phyloP scores from a whole-genome alignment of 2,797 vertebrate genomes.

The Argentina silus region DNA sequence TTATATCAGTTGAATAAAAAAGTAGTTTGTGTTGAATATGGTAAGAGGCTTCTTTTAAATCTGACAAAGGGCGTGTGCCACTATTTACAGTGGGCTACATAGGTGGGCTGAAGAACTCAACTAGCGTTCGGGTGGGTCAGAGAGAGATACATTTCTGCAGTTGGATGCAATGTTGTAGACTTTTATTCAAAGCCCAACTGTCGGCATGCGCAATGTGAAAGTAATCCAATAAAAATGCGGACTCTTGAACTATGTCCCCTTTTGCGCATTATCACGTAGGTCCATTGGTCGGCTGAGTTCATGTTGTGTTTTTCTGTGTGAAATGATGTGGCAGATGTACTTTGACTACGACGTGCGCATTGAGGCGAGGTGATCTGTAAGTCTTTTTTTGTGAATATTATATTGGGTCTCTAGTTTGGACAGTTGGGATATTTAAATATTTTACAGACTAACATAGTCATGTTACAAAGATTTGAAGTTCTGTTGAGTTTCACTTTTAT shows the following conservation, averaged over 20 bases:
- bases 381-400: conserved; percentile 18
- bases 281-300: conserved; percentile 53
- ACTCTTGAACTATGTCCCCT: conserved; percentile 60
- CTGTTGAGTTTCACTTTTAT: too few species aligned
- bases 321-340: conserved; percentile 75
- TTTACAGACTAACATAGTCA: too few species aligned
- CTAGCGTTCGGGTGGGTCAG: too few species aligned
- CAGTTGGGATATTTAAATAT: too few species aligned
- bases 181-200: neutral
- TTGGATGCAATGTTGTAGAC: neutral
- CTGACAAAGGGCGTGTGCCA: too few species aligned
- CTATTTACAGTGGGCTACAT: too few species aligned
- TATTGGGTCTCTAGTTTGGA: neutral
- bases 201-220: neutral
- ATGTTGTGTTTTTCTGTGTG: conserved; percentile 37
- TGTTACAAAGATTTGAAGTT: too few species aligned
- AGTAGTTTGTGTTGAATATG: too few species aligned
- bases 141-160: conserved; percentile 29
- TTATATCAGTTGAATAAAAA: too few species aligned
- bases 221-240: neutral
- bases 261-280: conserved; percentile 50
- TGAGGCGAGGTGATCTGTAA: conserved; percentile 38
- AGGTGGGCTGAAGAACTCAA: too few species aligned
- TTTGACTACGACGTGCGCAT: conserved; percentile 58
- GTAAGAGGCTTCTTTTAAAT: too few species aligned